A percentile compares a stretch with the other conserved stretches of the same genome.
Conservation (phyloP, 2,113 vertebrate genomes). For the Forbesichthys papilliferus region DNA sequence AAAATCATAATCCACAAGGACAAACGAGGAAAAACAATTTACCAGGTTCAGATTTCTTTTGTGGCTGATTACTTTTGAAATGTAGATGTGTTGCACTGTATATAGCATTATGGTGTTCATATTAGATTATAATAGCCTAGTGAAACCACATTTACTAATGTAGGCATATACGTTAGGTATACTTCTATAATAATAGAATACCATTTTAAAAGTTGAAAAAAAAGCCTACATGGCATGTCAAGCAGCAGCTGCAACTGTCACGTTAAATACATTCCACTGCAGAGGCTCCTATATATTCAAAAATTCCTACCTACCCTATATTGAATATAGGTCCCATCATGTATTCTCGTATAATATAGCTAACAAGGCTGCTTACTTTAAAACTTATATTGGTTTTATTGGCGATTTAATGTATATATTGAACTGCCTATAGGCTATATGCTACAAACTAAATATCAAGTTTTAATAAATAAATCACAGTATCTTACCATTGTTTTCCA, state of each 20-base stretch:
- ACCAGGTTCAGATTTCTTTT: not conserved
- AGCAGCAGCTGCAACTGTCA: not conserved
- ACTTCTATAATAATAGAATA: not conserved
- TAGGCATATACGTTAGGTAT: no score
- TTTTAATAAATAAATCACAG: not conserved
- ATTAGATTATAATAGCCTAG: not conserved
- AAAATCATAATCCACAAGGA: no score
- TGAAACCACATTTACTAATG: not conserved
- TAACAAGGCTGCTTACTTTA: not conserved
- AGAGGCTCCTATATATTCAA: not conserved
- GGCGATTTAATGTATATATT: not conserved
- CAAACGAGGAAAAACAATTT: not conserved
- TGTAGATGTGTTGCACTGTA: not conserved
- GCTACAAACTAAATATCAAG: not conserved
- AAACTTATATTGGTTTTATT: not conserved
- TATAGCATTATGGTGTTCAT: not conserved
- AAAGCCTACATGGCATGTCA: not conserved
- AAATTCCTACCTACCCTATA: not conserved
- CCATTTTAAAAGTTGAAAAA: not conserved
- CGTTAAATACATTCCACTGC: not conserved
- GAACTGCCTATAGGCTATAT: not conserved
- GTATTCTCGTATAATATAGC: not conserved
- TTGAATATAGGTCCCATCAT: not conserved
- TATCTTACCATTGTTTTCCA: conserved; percentile 49
- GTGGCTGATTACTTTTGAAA: not conserved